Evolutionary conservation across 1,140 invertebrate species (phyloP).

Genomic region (Papilio glaucus): DNA sequence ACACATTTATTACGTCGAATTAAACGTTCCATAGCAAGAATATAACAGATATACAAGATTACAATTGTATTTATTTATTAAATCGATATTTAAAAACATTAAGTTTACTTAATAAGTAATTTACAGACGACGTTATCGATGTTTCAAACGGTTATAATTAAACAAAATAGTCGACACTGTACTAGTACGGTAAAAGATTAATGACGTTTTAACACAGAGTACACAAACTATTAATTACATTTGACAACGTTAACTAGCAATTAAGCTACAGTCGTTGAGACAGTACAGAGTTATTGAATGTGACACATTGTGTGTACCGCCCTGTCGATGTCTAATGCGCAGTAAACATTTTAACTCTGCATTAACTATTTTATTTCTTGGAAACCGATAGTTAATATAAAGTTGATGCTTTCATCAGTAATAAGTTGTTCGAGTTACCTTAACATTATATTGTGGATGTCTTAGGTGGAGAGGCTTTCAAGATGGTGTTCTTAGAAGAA

Average conservation of each 20-base stretch:
- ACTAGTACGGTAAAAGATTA: conserved; percentile 5
- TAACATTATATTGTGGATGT: no score
- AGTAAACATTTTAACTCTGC: not conserved
- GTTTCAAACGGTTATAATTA: not conserved
- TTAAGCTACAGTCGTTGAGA: conserved; percentile 7
- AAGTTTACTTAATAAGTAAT: not conserved
- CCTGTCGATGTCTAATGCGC: not conserved
- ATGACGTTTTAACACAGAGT: conserved; percentile 17
- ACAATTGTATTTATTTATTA: no score
- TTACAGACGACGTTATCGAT: not conserved
- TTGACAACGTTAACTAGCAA: conserved; percentile 17
- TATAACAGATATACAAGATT: no score
- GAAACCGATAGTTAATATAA: not conserved
- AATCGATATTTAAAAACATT: no score
- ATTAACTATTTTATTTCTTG: not conserved
- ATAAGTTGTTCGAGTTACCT: not conserved
- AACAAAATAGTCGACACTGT: not conserved
- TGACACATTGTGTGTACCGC: conserved; percentile 18
- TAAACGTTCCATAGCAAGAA: no score
- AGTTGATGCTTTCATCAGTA: not conserved
- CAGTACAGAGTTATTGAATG: conserved; percentile 20
- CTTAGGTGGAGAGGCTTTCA: no score
- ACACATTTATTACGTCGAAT: no score
- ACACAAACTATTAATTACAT: conserved; percentile 22
- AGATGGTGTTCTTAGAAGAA: no score